Conservation (phyloP, 1,140 invertebrate species). For the Orchestia grillus region DNA sequence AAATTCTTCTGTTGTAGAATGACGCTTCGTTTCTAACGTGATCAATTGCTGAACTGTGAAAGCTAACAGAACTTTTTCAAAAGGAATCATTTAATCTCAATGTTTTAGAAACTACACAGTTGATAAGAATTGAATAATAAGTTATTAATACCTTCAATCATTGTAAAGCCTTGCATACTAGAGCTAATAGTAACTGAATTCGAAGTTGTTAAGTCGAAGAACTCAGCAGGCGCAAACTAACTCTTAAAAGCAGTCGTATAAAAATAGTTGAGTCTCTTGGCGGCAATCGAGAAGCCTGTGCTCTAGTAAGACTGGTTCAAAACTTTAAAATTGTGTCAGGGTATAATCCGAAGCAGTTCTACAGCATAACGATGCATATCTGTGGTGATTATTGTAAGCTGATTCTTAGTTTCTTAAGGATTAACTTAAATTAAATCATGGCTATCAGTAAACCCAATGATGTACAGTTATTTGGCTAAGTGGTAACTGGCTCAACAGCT, state of each 20-base stretch:
- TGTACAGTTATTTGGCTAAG: constrained; percentile 25
- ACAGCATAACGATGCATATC: not conserved
- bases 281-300: not conserved
- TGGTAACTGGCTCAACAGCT: constrained; percentile 14
- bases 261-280: constrained; percentile 45
- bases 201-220: not conserved
- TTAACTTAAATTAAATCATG: constrained; percentile 29
- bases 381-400: not conserved
- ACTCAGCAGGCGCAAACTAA: not conserved
- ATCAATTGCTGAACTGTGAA: not conserved
- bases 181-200: not conserved
- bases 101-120: not conserved
- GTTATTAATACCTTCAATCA: not conserved
- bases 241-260: not conserved
- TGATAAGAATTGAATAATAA: not conserved
- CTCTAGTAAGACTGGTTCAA: not conserved
- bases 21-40: not conserved
- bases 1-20: not conserved
- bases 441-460: not conserved
- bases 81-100: not conserved
- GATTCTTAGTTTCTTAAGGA: not conserved
- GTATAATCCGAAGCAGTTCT: not conserved
- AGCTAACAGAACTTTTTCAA: not conserved
- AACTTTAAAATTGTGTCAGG: not conserved
- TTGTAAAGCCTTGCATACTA: not conserved